phyloP scores from a whole-genome alignment of 2,888 invertebrate genomes.

The Hirtodrosophila confusa region DNA sequence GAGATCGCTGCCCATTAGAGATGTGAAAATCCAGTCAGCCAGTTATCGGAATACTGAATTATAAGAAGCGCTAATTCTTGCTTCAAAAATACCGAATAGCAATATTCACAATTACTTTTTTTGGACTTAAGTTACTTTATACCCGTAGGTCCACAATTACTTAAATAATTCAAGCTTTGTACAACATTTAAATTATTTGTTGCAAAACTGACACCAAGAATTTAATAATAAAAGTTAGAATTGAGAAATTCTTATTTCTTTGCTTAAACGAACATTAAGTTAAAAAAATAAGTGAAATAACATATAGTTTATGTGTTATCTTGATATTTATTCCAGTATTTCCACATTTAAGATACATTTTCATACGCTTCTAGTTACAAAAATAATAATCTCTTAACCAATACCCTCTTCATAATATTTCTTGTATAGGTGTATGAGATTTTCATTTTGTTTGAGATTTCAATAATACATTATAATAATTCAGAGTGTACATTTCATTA shows the following conservation, averaged over 20 bases:
- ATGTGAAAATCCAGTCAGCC: constrained; percentile 12
- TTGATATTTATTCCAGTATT: constrained; percentile 19
- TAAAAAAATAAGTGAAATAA: no score
- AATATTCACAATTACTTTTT: background rate
- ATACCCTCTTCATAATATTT: constrained; percentile 8
- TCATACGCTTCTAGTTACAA: constrained; percentile 14
- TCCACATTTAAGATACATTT: constrained; percentile 23
- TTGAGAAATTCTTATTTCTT: no score
- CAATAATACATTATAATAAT: constrained; percentile 15
- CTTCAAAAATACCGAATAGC: constrained; percentile 17
- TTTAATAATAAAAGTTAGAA: no score
- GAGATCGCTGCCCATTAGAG: constrained; percentile 34
- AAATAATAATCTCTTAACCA: constrained; percentile 19
- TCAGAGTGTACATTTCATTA: background rate
- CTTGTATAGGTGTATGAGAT: constrained; percentile 30
- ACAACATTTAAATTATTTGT: no score
- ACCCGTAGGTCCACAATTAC: no score
- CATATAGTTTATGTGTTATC: background rate
- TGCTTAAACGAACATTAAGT: no score
- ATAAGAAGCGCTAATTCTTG: background rate
- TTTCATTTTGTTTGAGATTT: constrained; percentile 23
- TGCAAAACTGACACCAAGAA: no score
- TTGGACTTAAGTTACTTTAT: no score
- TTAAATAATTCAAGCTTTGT: no score
- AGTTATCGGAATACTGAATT: constrained; percentile 17